Conservation (phyloP, 2,888 invertebrate species). For the Camptogramma bilineatum region DNA sequence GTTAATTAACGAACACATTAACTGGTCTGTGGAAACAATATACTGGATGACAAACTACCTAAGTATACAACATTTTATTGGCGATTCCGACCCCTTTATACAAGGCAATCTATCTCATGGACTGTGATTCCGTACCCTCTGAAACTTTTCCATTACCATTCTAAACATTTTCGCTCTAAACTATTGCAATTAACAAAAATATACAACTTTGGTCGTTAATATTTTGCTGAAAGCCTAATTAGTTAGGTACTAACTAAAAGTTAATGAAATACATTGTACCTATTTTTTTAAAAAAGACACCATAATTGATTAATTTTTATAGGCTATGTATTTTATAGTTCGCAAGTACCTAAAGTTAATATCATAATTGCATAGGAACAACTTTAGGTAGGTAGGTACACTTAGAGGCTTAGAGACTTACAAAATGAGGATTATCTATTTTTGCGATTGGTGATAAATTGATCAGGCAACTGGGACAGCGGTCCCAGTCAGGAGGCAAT, state of each 20-base stretch:
- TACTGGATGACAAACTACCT: not conserved
- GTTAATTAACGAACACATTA: slow-evolving; percentile 1
- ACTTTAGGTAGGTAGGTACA: too few species aligned
- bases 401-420: too few species aligned
- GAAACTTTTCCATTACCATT: slow-evolving; percentile 18
- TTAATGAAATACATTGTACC: not conserved
- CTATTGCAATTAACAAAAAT: slow-evolving; percentile 14
- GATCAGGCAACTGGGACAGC: too few species aligned
- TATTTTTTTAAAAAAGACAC: not conserved
- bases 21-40: not conserved
- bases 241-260: slow-evolving; percentile 2
- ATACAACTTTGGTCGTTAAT: slow-evolving; percentile 18
- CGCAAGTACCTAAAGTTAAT: too few species aligned
- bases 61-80: slow-evolving; percentile 1
- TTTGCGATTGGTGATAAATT: too few species aligned
- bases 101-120: slow-evolving; percentile 4
- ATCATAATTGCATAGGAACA: too few species aligned
- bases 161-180: slow-evolving; percentile 14
- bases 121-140: not conserved
- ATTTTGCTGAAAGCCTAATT: slow-evolving; percentile 8
- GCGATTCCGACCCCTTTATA: slow-evolving; percentile 6
- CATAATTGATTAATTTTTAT: too few species aligned
- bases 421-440: too few species aligned
- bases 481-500: too few species aligned
- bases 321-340: too few species aligned